A percentile compares a stretch with the other conserved stretches of the same genome.
These are phyloP conservation scores for Melanotaenia nigrans DNA, from an alignment of 2,797 vertebrate species.

Conservation along the genomic window DNA sequence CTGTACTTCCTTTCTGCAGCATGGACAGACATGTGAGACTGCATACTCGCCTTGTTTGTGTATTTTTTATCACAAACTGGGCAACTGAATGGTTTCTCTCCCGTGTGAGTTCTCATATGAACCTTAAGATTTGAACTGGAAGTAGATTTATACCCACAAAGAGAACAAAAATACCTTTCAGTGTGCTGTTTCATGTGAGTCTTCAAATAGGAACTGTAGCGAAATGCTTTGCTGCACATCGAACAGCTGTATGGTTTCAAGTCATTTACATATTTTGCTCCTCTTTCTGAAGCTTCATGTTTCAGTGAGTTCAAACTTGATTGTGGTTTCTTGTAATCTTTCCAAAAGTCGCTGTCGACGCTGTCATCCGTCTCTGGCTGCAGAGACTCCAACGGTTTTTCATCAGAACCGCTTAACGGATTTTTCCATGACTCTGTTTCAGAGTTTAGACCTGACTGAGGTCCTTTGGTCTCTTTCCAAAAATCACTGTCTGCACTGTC, in stretches of 20 bases:
- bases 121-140: slow-evolving; percentile 28
- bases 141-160: slow-evolving; percentile 22
- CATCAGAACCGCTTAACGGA: background rate
- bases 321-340: slow-evolving; percentile 20
- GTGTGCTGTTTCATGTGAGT: slow-evolving; percentile 32
- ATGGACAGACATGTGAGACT: slow-evolving; percentile 49
- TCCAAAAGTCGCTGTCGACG: slow-evolving; percentile 32
- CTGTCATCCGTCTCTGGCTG: slow-evolving; percentile 19
- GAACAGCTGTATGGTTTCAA: slow-evolving; percentile 12
- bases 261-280: slow-evolving; percentile 16
- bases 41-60: slow-evolving; percentile 50
- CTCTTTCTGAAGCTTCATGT: slow-evolving; percentile 10
- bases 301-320: background rate
- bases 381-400: background rate
- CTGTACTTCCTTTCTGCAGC: slow-evolving; percentile 27
- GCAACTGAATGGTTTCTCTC: slow-evolving; percentile 21
- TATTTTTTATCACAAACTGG: slow-evolving; percentile 32
- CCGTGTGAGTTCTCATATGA: slow-evolving; percentile 30
- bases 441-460: slow-evolving; percentile 3
- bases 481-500: slow-evolving; percentile 25
- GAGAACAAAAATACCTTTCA: slow-evolving; percentile 21
- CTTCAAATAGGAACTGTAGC: slow-evolving; percentile 22
- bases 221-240: slow-evolving; percentile 13
- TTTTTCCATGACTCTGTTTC: slow-evolving; percentile 14
- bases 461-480: slow-evolving; percentile 9